Evolutionary conservation across 1,140 invertebrate species (phyloP).

Genomic region (Magallana gigas): DNA sequence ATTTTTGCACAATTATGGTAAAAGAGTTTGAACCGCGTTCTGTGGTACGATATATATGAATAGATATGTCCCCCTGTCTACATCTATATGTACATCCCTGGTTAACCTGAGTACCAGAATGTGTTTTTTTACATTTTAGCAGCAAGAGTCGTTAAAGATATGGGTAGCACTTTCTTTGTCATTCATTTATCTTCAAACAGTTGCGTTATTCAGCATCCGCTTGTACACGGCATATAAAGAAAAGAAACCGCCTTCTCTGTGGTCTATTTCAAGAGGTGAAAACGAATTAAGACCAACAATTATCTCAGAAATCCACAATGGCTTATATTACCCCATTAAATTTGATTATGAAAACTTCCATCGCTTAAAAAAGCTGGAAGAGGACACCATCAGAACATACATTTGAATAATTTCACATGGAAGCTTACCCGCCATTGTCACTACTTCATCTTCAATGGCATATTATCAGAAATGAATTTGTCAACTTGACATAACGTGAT

Average conservation of each 20-base stretch:
- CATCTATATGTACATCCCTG: background rate
- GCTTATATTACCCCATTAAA: conserved; percentile 33
- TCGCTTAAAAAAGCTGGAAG: conserved; percentile 13
- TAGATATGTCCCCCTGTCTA: background rate
- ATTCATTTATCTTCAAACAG: background rate
- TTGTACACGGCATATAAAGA: too few relatives aligned
- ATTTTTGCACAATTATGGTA: too few relatives aligned
- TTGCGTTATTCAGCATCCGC: background rate
- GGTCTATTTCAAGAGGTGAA: background rate
- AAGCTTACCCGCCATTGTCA: conserved; percentile 1
- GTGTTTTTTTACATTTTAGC: background rate
- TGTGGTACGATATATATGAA: background rate
- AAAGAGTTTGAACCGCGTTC: background rate
- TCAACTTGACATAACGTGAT: conserved; percentile 29
- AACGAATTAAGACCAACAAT: conserved; percentile 22
- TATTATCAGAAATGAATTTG: conserved; percentile 32
- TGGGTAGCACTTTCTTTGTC: too few relatives aligned
- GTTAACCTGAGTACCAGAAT: background rate
- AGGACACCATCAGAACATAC: conserved; percentile 1
- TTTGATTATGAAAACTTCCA: conserved; percentile 35
- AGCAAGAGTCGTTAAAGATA: too few relatives aligned
- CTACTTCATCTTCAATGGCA: conserved; percentile 21
- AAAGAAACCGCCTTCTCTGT: background rate
- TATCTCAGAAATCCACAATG: conserved; percentile 20
- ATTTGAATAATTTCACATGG: conserved; percentile 26